Base-by-base conservation (phyloP, 2,888 invertebrate species). In the Chloromyia formosa region DNA sequence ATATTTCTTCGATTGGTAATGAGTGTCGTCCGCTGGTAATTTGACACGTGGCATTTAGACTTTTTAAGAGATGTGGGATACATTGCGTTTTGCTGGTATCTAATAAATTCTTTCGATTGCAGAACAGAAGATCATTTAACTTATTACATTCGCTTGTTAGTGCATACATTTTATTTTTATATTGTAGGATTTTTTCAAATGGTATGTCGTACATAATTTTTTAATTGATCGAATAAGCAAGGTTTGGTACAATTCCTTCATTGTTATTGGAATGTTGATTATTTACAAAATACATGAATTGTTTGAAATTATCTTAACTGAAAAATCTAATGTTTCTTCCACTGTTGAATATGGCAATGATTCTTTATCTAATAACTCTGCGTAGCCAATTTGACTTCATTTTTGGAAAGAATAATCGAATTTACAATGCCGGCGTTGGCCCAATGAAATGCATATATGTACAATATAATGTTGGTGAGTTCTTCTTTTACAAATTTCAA, bases 401-500 rank as follows among this genome's bases (percentile, higher is more conserved):
- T n/a, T 27, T 61, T 61, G 20, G 61, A 27, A 22, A 61, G 16
- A 12, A 61, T 61, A 12, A 61, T 2, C 4, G 61, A 27, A 27
- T 61, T 61, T 27, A 61, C 27, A 27, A 61, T 27, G 12, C 61
- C 61, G 4, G 14, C 2, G 12, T 61, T 61, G 12, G 61, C 61
- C 61, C 61, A 61, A 27, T 61, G 61, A 27, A 27, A 12, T 61
- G 61, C 61, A 14, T 12, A 14, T 10, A n/a, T n/a, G n/a, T n/a
- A n/a, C n/a, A n/a, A n/a, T n/a, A 23, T 61, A 27, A 61, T 61
- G 23, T 61, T 61, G 2, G 20, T 27, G 10, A 61, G 23, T 61
- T 61, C 20, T 27, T 61, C 35, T n/a, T 49, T 49, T 49, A 77
- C 35, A 16, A 76, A 58, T 75, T 75, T 74, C 64, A 78, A 12